These are phyloP conservation scores for Neodiprion lecontei DNA, from an alignment of 1,140 invertebrate genomes.

Conservation along the genomic window DNA sequence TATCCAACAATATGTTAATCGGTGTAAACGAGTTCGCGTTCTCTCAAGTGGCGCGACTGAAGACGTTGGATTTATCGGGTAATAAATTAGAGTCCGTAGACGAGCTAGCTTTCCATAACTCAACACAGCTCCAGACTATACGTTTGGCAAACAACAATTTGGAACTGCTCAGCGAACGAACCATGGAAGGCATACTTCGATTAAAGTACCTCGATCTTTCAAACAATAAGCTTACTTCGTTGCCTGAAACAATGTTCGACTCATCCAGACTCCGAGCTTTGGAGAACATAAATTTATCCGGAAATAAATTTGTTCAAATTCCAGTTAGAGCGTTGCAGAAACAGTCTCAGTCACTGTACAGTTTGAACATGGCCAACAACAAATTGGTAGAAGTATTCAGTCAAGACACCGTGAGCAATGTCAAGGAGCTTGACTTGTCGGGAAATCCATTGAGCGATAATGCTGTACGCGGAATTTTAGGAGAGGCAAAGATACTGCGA, in stretches of 20 bases:
- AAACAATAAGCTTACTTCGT: slow-evolving; percentile 74
- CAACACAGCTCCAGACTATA: slow-evolving; percentile 82
- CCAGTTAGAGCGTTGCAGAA: slow-evolving; percentile 80
- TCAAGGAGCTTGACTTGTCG: slow-evolving; percentile 86
- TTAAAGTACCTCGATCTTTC: slow-evolving; percentile 78
- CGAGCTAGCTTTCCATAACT: slow-evolving; percentile 90
- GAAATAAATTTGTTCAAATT: slow-evolving; percentile 79
- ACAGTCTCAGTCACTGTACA: slow-evolving; percentile 82
- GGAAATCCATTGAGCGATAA: slow-evolving; percentile 81
- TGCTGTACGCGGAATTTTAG: slow-evolving; percentile 77
- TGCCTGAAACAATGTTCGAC: slow-evolving; percentile 88
- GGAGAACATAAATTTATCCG: slow-evolving; percentile 80
- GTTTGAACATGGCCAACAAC: slow-evolving; percentile 82
- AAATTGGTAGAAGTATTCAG: slow-evolving; percentile 78
- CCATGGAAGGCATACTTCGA: slow-evolving; percentile 82
- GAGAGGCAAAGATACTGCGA: slow-evolving; percentile 87
- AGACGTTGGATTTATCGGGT: slow-evolving; percentile 71
- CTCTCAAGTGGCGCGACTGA: slow-evolving; percentile 76
- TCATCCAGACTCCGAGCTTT: slow-evolving; percentile 77
- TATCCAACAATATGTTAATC: slow-evolving; percentile 79
- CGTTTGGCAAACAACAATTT: slow-evolving; percentile 80
- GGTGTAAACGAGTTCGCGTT: slow-evolving; percentile 85
- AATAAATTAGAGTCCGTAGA: slow-evolving; percentile 83
- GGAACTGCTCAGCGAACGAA: slow-evolving; percentile 77
- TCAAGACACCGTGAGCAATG: slow-evolving; percentile 86